A percentile compares a stretch with the other conserved stretches of the same genome.
Evolutionary conservation across 2,113 vertebrate genomes (phyloP).

Genomic region (Astur gentilis): DNA sequence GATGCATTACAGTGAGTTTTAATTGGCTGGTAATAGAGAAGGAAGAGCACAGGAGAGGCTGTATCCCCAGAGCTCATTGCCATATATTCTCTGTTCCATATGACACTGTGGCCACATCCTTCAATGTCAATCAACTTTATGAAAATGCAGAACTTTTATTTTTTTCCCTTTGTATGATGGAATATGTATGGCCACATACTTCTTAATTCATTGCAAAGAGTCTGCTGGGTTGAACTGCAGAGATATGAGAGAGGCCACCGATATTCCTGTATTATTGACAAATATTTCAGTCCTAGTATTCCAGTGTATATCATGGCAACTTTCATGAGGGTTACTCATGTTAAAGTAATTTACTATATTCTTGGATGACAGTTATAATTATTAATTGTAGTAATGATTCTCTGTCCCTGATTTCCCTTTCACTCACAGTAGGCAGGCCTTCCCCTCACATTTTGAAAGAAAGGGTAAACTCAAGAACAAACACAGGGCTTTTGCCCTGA

Average conservation of each 20-base stretch:
- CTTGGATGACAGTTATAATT: neutral
- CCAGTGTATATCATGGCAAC: neutral
- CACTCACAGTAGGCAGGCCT: neutral
- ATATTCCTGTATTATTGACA: neutral
- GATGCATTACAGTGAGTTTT: neutral
- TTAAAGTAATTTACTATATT: neutral
- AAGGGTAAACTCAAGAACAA: neutral
- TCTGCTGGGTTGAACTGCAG: neutral
- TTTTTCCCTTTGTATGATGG: neutral
- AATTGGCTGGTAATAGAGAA: neutral
- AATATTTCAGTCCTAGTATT: neutral
- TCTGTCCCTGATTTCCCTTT: neutral
- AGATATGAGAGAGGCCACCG: neutral
- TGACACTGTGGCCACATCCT: neutral
- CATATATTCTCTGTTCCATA: neutral
- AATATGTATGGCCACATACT: neutral
- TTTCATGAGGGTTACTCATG: neutral
- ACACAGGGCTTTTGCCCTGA: neutral
- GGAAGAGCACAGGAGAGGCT: neutral
- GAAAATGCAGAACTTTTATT: neutral
- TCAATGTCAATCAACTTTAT: neutral
- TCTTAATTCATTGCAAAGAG: neutral
- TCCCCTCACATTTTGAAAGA: neutral
- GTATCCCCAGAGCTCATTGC: neutral
- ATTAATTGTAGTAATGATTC: neutral